Percentiles rank a stretch among this genome's conserved stretches.
These are phyloP conservation scores for Callipepla squamata DNA, from an alignment of 2,113 vertebrate genomes.

Conservation along the genomic window DNA sequence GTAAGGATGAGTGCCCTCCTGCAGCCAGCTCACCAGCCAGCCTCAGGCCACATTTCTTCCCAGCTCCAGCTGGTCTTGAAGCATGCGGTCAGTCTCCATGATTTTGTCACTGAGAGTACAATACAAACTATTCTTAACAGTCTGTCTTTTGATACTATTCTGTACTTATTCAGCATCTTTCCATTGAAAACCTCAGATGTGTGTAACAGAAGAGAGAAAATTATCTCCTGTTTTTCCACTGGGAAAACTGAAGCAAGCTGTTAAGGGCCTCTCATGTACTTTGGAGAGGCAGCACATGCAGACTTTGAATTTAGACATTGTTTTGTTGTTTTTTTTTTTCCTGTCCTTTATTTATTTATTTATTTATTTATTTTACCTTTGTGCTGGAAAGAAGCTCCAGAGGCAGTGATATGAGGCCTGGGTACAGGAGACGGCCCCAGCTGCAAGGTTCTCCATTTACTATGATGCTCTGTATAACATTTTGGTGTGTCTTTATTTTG, in stretches of 20 bases:
- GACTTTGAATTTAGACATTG: neutral
- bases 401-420: neutral
- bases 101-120: neutral
- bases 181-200: neutral
- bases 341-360: too few species aligned
- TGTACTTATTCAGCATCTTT: neutral
- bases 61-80: neutral
- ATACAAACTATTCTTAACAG: neutral
- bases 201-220: neutral
- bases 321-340: too few species aligned
- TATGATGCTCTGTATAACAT: neutral
- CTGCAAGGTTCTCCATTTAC: accelerated
- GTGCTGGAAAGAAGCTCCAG: neutral
- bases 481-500: neutral
- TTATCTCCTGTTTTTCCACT: neutral
- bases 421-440: neutral
- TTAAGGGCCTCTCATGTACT: neutral
- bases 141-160: neutral
- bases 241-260: neutral
- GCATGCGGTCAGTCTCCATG: neutral
- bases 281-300: neutral
- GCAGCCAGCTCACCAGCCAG: neutral
- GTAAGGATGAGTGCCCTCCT: neutral
- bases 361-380: neutral
- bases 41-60: neutral